Conservation (phyloP, 2,113 vertebrate genomes). For the Nesoenas mayeri region DNA sequence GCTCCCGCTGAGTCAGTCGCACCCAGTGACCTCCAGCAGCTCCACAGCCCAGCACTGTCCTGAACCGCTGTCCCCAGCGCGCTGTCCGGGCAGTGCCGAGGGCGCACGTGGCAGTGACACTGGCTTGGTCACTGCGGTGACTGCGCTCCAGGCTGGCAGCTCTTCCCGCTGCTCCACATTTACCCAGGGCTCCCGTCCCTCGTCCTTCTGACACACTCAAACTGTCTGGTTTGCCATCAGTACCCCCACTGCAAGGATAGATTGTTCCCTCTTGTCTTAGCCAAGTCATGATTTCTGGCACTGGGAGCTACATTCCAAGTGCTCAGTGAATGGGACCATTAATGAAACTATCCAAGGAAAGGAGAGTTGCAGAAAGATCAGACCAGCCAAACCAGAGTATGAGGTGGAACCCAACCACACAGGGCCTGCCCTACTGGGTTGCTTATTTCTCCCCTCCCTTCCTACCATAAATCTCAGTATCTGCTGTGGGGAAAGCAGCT, state of each 20-base stretch:
- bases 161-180: neutral
- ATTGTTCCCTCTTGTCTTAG: neutral
- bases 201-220: neutral
- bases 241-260: neutral
- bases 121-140: neutral
- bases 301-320: neutral
- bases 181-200: neutral
- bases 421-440: neutral
- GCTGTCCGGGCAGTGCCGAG: neutral
- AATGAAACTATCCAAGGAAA: neutral
- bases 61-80: neutral
- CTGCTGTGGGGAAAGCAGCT: constrained; percentile 10
- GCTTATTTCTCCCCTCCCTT: neutral
- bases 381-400: neutral
- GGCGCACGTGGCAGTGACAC: accelerated
- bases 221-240: neutral
- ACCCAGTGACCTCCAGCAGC: neutral
- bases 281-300: neutral
- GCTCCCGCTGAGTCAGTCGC: constrained; percentile 10
- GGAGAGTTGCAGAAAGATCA: neutral
- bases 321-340: neutral
- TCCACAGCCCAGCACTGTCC: neutral
- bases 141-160: neutral
- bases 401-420: neutral
- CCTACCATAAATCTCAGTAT: constrained; percentile 29